Percentiles rank a stretch among this genome's conserved stretches.
phyloP scores from a whole-genome alignment of 2,797 vertebrate species.

The Pseudochirops corinnae region DNA sequence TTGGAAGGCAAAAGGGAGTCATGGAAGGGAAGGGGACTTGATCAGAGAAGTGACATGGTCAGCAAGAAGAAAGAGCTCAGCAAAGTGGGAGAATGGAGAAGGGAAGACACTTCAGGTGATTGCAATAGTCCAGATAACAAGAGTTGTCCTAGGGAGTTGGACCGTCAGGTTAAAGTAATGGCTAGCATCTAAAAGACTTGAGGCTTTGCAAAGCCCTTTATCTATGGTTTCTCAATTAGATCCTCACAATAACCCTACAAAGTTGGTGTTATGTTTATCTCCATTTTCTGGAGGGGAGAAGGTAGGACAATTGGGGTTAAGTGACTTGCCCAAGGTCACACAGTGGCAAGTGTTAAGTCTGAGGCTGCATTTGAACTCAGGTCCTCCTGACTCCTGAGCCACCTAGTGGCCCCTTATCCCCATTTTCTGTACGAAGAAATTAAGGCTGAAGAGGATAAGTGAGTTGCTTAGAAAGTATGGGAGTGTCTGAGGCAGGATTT shows the following conservation, averaged over 20 bases:
- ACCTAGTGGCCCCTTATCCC: neutral
- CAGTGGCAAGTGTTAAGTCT: too few species aligned
- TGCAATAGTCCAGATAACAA: neutral
- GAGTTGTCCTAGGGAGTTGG: neutral
- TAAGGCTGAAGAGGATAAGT: neutral
- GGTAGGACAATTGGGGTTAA: too few species aligned
- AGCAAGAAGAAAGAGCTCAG: neutral
- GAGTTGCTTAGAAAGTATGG: neutral
- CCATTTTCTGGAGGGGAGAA: neutral
- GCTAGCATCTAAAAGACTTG: neutral
- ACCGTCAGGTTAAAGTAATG: neutral
- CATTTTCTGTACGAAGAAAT: neutral
- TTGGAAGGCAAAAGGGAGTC: neutral
- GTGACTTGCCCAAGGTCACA: too few species aligned
- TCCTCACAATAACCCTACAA: neutral
- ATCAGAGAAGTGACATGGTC: neutral
- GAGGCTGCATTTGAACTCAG: too few species aligned
- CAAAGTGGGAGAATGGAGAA: neutral
- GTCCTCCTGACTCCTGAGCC: too few species aligned
- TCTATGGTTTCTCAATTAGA: neutral
- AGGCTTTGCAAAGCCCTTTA: neutral
- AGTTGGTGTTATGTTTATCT: neutral
- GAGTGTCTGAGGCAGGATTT: neutral
- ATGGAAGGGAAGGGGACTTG: neutral
- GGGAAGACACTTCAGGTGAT: neutral